Base-by-base conservation (phyloP, 2,888 invertebrate genomes). In the Idaea aversata region DNA sequence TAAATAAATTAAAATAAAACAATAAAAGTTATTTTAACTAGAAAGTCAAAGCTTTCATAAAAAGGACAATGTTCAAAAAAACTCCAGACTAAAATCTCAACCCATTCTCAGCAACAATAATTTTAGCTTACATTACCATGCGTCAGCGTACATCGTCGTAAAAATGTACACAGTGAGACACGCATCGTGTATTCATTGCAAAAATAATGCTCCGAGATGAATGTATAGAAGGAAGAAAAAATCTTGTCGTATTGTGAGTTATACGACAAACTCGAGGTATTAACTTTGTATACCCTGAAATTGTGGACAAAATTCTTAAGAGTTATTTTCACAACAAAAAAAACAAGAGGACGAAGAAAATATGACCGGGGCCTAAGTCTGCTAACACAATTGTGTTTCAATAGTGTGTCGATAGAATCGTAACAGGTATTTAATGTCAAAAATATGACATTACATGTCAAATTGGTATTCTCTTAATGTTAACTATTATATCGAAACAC, bases 101-200 rank as follows among this genome's bases (percentile, higher is more conserved):
- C 47, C 4, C 13, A 47, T 47, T 47, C 47, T 47, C 7, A 47
- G 47, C 13, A 10, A 47, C 5, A 47, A 47, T 47, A 47, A 47
- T 47, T 7, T 47, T 3, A 34, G 59, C 59, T 59, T 59, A 59
- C 59, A 59, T 59, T 15, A 15, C n/a, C 15, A n/a, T 59, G 58
- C 16, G 58, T 47, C 47, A 47, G 58, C 16, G 34, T 47, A 59
- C 34, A 34, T 16, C 59, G 58, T 13, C 34, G 34, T 59, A 25
- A 59, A 59, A 16, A 5, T 59, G 6, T 16, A 61, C 15, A 61
- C n/a, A 47, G 47, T 63, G 67, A 67, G 62, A 34, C 15, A 68
- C 70, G 67, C 63, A 67, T 61, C 65, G 62, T 57, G 65, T 61
- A 62, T 70, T 69, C 34, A 16, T 59, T 34, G 34, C 59, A 59